Evolutionary conservation across 2,888 invertebrate species (phyloP), one percentile per base, ranked within the genome.

Genomic region (Tachina lurida): DNA sequence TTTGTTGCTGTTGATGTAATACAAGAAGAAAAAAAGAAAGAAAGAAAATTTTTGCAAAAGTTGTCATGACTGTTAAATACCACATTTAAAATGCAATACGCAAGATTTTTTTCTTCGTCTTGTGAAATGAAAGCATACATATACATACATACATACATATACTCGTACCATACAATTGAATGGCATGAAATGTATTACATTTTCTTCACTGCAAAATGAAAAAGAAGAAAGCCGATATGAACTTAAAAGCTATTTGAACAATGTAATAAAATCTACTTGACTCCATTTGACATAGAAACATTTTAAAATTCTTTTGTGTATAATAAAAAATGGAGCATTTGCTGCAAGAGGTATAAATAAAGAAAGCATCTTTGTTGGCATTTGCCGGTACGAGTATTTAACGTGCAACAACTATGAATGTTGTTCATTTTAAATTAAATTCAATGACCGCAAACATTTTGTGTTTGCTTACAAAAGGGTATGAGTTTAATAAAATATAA

Each of bases 11-110:
- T 71, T 81, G 75, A 22, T 80, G 52, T 80, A 67, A 43, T n/a
- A 31, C 3, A 31, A 31, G 31, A 31, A 31, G 0, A 31, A 31
- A 31, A 31, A 31, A 31, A 31, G 0, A 31, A 31, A 31, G 19
- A 10, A 10, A 19, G 17, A 58, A 49, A 49, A 12, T 47, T n/a
- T 68, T 12, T 81, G 63, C 43, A 43, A 60, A 65, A 83, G 63
- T 71, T 83, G 82, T 68, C 63, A 71, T 65, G 76, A 65, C 63
- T 77, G 49, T 65, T 58, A 71, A 83, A 77, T 83, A 41, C 56
- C 63, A 52, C 70, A 65, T 76, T 83, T 71, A 52, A 65, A 77
- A 65, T 65, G 71, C 70, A 71, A 83, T 65, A 58, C 43, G 65
- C 52, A 77, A 13, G 56, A 60, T 77, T 41, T 58, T 67, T 60